Percentiles rank a stretch among this genome's conserved stretches.
These are phyloP conservation scores for Synanthedon vespiformis DNA, from an alignment of 2,888 invertebrate species.

Conservation along the genomic window DNA sequence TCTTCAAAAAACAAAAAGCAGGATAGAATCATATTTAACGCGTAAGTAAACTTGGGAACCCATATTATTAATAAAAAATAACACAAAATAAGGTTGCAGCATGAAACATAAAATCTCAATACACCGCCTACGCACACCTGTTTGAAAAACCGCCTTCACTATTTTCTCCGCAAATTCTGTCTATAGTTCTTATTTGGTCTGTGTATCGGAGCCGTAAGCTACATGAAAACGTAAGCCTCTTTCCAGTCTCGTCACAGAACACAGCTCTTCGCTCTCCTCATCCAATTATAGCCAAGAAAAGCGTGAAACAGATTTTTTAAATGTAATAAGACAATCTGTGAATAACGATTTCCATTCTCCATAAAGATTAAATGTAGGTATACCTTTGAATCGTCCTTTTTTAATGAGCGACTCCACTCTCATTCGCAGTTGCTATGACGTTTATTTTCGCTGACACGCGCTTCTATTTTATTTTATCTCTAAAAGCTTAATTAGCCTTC, in stretches of 20 bases:
- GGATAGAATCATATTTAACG: too few species aligned
- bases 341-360: background rate
- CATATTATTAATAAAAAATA: too few species aligned
- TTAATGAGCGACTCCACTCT: constrained; percentile 14
- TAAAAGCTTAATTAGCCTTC: constrained; percentile 44
- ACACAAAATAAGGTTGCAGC: too few species aligned
- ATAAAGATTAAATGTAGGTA: background rate
- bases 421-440: constrained; percentile 17
- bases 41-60: too few species aligned
- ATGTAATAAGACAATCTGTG: background rate
- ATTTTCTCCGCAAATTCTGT: too few species aligned
- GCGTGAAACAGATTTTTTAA: background rate
- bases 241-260: background rate
- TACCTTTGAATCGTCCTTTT: background rate
- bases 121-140: too few species aligned
- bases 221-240: background rate
- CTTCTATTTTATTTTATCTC: constrained; percentile 36
- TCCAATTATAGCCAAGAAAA: background rate
- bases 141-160: too few species aligned
- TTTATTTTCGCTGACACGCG: constrained; percentile 31
- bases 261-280: background rate
- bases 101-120: too few species aligned
- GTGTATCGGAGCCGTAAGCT: too few species aligned
- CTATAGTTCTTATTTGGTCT: too few species aligned
- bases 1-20: too few species aligned